Evolutionary conservation across 2,888 invertebrate genomes (phyloP).

Genomic region (Zygothrica quintamaculata): DNA sequence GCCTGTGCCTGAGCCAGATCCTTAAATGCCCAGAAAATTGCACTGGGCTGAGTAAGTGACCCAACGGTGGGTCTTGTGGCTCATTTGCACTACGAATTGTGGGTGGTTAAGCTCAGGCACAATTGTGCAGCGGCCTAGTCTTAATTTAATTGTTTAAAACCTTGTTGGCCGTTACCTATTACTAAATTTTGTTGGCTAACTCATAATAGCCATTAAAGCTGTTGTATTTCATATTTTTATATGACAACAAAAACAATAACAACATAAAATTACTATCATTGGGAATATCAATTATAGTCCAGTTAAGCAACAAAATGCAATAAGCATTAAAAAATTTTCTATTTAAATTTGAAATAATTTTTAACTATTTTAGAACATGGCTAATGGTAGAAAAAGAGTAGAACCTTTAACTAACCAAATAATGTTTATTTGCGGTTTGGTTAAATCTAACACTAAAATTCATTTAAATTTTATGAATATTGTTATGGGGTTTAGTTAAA

Average conservation of each 20-base stretch:
- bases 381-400: background rate
- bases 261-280: no score
- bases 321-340: no score
- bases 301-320: no score
- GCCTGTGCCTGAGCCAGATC: conserved; percentile 5
- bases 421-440: background rate
- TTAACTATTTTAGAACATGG: background rate
- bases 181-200: conserved; percentile 70
- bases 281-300: no score
- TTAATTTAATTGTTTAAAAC: conserved; percentile 73
- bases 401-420: no score
- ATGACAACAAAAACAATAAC: conserved; percentile 5
- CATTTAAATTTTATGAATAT: background rate
- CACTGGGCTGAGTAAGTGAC: conserved; percentile 29
- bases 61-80: conserved; percentile 12
- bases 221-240: conserved; percentile 47
- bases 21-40: conserved; percentile 56
- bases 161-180: conserved; percentile 59
- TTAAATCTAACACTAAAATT: background rate
- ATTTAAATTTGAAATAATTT: no score
- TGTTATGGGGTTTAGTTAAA: no score
- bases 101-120: background rate
- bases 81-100: conserved; percentile 1
- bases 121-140: conserved; percentile 51
- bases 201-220: conserved; percentile 73